A percentile compares a stretch with the other conserved stretches of the same genome.
These are phyloP conservation scores for Mamestra configurata DNA, from an alignment of 1,140 invertebrate species.

Conservation along the genomic window DNA sequence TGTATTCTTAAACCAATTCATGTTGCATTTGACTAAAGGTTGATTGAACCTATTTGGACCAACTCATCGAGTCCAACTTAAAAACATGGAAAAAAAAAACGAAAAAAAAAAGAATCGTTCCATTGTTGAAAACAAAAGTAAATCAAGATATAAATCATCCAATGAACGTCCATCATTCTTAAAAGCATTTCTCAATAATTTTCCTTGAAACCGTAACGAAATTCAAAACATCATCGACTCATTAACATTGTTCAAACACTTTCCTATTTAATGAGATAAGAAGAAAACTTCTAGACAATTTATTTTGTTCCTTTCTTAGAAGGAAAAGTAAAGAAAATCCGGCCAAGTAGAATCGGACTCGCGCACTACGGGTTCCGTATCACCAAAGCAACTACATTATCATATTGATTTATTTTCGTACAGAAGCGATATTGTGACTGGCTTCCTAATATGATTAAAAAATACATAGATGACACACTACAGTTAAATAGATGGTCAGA, in stretches of 20 bases:
- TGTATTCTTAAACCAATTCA: too few relatives aligned
- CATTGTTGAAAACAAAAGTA: neutral
- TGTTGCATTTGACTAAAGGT: too few relatives aligned
- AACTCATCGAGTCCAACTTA: too few relatives aligned
- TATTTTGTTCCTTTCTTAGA: neutral
- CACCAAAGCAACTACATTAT: neutral
- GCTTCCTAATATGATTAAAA: too few relatives aligned
- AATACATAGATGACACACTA: too few relatives aligned
- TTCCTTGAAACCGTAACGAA: neutral
- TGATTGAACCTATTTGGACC: too few relatives aligned
- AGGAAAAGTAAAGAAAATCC: neutral
- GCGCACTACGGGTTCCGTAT: neutral
- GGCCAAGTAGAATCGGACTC: neutral
- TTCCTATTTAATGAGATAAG: constrained; percentile 28
- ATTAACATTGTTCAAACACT: constrained; percentile 22
- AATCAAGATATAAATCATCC: neutral
- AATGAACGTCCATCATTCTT: neutral
- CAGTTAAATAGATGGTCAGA: too few relatives aligned
- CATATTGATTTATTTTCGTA: too few relatives aligned
- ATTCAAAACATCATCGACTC: constrained; percentile 7
- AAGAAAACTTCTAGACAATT: constrained; percentile 20
- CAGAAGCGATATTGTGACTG: too few relatives aligned
- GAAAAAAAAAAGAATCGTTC: neutral
- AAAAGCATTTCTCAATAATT: neutral
- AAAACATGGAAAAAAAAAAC: neutral